phyloP scores from a whole-genome alignment of 2,888 invertebrate species.

The Tipula confusa region DNA sequence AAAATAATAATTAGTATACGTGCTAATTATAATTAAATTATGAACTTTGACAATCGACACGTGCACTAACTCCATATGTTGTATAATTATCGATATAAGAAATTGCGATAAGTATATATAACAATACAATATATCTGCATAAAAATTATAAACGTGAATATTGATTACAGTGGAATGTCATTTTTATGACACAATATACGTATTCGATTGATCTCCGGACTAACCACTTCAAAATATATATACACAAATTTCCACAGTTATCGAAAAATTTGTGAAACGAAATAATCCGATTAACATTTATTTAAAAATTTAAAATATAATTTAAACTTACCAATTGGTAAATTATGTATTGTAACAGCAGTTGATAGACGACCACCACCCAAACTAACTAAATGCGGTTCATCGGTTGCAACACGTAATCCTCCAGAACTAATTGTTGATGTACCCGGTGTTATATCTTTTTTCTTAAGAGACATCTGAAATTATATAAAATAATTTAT shows the following conservation, averaged over 20 bases:
- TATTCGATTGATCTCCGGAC: background rate
- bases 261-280: background rate
- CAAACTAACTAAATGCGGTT: conserved; percentile 86
- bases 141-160: background rate
- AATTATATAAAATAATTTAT: background rate
- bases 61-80: background rate
- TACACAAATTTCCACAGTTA: background rate
- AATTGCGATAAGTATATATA: background rate
- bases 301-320: conserved; percentile 17
- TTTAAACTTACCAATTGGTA: conserved; percentile 70
- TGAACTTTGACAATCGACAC: background rate
- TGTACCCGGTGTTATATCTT: background rate
- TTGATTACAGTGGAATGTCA: background rate
- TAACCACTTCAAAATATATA: background rate
- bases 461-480: conserved; percentile 28
- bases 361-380: conserved; percentile 87
- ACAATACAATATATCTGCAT: background rate
- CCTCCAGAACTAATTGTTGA: conserved; percentile 33
- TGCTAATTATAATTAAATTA: background rate
- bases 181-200: background rate
- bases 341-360: conserved; percentile 85
- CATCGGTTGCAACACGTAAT: conserved; percentile 67
- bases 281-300: background rate
- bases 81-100: background rate
- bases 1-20: no score